These are phyloP conservation scores for Pseudochromis fuscus DNA, from an alignment of 2,797 vertebrate species.

Conservation along the genomic window DNA sequence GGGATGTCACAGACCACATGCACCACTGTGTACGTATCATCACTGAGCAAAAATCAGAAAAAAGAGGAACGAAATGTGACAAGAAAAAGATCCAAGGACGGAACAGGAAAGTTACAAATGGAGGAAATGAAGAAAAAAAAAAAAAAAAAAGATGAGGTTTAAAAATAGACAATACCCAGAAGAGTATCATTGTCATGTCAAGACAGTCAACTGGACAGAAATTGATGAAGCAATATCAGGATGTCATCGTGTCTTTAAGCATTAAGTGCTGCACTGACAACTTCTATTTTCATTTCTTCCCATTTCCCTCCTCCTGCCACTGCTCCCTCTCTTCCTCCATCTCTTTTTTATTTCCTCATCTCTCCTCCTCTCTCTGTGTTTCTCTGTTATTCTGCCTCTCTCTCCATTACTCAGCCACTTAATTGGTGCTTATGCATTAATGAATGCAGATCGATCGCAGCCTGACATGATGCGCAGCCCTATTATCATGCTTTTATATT, in stretches of 20 bases:
- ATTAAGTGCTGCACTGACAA: slow-evolving; percentile 71
- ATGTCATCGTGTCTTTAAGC: slow-evolving; percentile 62
- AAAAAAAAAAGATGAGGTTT: background rate
- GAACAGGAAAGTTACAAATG: background rate
- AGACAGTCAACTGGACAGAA: slow-evolving; percentile 54
- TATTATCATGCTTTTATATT: slow-evolving; percentile 72
- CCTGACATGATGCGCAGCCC: slow-evolving; percentile 62
- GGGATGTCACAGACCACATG: slow-evolving; percentile 30
- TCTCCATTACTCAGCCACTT: slow-evolving; percentile 59
- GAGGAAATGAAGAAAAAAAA: background rate
- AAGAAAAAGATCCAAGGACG: background rate
- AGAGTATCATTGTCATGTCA: slow-evolving; percentile 56
- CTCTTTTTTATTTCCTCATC: slow-evolving; percentile 5
- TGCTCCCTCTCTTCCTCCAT: background rate
- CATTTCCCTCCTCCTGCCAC: slow-evolving; percentile 2
- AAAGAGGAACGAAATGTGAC: background rate
- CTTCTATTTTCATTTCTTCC: slow-evolving; percentile 35
- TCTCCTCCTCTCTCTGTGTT: background rate
- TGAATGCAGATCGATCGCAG: slow-evolving; percentile 70
- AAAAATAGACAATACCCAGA: background rate
- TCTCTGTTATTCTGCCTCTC: slow-evolving; percentile 21
- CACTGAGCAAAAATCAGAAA: background rate
- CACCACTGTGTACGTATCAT: slow-evolving; percentile 40
- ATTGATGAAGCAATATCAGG: slow-evolving; percentile 66
- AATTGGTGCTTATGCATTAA: slow-evolving; percentile 78